phyloP scores from a whole-genome alignment of 2,797 vertebrate species.

The Premnoplex brunnescens region DNA sequence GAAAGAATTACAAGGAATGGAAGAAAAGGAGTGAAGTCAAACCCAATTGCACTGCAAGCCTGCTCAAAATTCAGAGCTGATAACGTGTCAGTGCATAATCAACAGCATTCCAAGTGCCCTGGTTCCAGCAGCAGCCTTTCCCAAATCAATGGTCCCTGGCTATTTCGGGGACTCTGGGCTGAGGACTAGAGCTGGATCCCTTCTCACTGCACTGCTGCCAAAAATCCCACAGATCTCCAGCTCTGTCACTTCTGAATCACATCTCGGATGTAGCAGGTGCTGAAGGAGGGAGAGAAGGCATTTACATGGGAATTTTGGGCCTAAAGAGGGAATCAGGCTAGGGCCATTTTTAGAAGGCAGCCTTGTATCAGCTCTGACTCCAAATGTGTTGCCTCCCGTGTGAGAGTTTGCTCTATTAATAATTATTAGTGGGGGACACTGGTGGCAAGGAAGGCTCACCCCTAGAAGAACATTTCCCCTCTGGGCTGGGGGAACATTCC shows the following conservation, averaged over 20 bases:
- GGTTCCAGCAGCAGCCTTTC: not conserved
- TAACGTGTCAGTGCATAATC: not conserved
- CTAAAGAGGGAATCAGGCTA: not conserved
- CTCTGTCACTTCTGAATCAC: not conserved
- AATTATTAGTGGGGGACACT: not conserved
- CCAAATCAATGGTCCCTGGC: not conserved
- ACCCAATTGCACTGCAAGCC: not conserved
- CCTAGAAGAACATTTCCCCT: not conserved
- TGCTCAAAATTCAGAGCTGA: not conserved
- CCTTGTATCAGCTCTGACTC: not conserved
- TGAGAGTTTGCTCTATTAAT: not conserved
- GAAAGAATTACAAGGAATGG: not conserved
- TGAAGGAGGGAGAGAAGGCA: not conserved
- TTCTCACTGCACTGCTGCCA: not conserved
- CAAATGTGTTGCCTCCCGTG: not conserved
- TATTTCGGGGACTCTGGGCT: not conserved
- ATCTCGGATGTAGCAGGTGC: not conserved
- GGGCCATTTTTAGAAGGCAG: not conserved
- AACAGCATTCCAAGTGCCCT: not conserved
- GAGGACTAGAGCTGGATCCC: not conserved
- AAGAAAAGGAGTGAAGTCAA: not conserved
- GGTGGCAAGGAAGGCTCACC: not conserved
- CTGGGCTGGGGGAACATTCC: no score
- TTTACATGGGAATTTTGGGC: constrained; percentile 58
- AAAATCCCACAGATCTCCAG: not conserved